These are phyloP conservation scores for Epinephelus lanceolatus DNA, from an alignment of 2,113 vertebrate genomes.

Conservation along the genomic window DNA sequence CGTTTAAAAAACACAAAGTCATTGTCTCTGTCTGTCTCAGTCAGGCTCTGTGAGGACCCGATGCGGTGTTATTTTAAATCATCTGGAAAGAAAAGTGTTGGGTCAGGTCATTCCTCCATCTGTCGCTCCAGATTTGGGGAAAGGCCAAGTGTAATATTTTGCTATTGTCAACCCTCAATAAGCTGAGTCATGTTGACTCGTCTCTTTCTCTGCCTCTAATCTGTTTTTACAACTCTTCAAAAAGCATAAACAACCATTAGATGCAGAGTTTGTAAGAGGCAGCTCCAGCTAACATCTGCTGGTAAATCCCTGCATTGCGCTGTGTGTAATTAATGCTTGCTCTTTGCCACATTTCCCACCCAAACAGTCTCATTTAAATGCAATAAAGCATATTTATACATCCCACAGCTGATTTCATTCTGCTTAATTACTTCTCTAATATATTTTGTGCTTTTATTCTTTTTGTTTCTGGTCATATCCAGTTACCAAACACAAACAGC, in stretches of 20 bases:
- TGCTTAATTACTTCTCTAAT: slow-evolving; percentile 7
- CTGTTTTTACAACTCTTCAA: slow-evolving; percentile 38
- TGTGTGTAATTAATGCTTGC: slow-evolving; percentile 33
- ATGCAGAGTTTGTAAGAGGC: slow-evolving; percentile 6
- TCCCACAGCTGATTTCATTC: slow-evolving; percentile 2
- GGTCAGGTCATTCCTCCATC: slow-evolving; percentile 43
- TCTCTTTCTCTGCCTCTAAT: slow-evolving; percentile 29
- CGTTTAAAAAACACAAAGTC: slow-evolving; percentile 7
- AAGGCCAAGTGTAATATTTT: slow-evolving; percentile 49
- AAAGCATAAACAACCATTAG: slow-evolving; percentile 23
- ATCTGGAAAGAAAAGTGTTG: not conserved
- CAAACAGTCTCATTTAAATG: slow-evolving; percentile 15
- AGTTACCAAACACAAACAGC: not conserved
- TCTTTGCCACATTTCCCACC: slow-evolving; percentile 2
- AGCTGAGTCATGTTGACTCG: slow-evolving; percentile 62
- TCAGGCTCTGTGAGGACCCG: not conserved
- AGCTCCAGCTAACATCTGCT: slow-evolving; percentile 21
- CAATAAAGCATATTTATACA: not conserved
- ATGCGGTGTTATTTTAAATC: not conserved
- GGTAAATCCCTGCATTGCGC: slow-evolving; percentile 20
- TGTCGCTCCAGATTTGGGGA: slow-evolving; percentile 40
- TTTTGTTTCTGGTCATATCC: slow-evolving; percentile 8
- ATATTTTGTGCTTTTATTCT: not conserved
- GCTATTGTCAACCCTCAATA: slow-evolving; percentile 24
- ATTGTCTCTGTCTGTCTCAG: not conserved